Evolutionary conservation across 2,797 vertebrate genomes (phyloP).

Genomic region (Merluccius polli): DNA sequence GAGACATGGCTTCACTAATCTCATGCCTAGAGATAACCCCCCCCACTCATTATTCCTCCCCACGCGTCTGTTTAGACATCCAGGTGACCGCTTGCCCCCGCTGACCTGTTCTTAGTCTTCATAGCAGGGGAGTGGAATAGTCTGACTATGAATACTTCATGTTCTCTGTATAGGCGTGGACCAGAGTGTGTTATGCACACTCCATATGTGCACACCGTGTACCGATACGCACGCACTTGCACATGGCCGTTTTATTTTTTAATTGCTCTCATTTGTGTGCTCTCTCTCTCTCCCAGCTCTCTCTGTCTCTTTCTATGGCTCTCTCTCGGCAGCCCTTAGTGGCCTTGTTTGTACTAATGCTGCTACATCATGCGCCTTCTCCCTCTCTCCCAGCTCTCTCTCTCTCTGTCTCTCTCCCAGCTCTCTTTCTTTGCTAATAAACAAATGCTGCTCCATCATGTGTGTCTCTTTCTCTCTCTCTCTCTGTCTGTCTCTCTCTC

Average conservation of each 20-base stretch:
- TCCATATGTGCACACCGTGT: too few species aligned
- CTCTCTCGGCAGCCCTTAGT: conserved; percentile 23
- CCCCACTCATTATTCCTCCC: conserved; percentile 54
- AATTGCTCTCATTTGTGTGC: background rate
- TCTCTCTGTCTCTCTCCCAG: background rate
- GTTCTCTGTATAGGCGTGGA: background rate
- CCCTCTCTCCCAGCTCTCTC: background rate
- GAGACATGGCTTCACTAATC: conserved; percentile 26
- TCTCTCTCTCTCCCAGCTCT: too few species aligned
- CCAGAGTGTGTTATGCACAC: background rate
- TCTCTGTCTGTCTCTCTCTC: background rate
- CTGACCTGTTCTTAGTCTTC: conserved; percentile 2
- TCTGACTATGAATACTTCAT: background rate
- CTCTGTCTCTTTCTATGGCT: background rate
- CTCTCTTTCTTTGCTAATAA: too few species aligned
- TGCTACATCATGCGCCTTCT: conserved; percentile 39
- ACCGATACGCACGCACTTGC: background rate
- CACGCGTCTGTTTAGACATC: conserved; percentile 56
- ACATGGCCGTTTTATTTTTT: background rate
- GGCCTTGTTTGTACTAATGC: conserved; percentile 45
- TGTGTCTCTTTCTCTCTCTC: background rate
- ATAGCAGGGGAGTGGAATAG: background rate
- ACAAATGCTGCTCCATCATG: background rate
- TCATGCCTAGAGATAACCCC: conserved; percentile 35
- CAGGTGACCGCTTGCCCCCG: conserved; percentile 47